These are phyloP conservation scores for Dolichopus griseipennis DNA, from an alignment of 2,888 invertebrate species.

Conservation along the genomic window DNA sequence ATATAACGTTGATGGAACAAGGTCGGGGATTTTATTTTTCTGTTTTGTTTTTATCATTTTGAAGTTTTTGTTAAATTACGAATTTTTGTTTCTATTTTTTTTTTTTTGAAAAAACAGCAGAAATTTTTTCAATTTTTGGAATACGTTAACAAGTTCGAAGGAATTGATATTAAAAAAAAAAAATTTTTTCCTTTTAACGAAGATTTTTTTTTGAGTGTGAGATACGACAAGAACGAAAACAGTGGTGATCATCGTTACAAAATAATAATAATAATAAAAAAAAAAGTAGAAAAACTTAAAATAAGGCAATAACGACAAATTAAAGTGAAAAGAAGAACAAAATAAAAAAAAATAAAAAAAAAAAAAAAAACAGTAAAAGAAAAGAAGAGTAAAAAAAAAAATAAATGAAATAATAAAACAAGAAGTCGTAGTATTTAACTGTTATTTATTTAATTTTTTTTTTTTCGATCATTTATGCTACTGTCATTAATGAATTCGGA, in stretches of 20 bases:
- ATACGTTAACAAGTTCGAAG: background rate
- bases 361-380: too few species aligned
- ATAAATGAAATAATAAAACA: background rate
- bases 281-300: background rate
- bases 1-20: constrained; percentile 42
- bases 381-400: too few species aligned
- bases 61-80: too few species aligned
- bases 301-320: constrained; percentile 1
- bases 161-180: background rate
- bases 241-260: background rate
- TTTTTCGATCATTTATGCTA: constrained; percentile 3
- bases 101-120: background rate
- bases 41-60: constrained; percentile 10
- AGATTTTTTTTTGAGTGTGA: background rate
- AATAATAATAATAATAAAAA: too few species aligned
- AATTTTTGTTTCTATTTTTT: background rate
- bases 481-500: constrained; percentile 1
- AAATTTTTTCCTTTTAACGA: too few species aligned
- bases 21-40: constrained; percentile 28
- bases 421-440: background rate
- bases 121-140: too few species aligned
- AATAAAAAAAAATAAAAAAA: too few species aligned
- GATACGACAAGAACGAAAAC: constrained; percentile 4
- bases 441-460: background rate
- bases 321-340: background rate